Percentiles rank a stretch among this genome's conserved stretches.
These are phyloP conservation scores for Heterochromis multidens DNA, from an alignment of 2,113 vertebrate genomes.

Conservation along the genomic window DNA sequence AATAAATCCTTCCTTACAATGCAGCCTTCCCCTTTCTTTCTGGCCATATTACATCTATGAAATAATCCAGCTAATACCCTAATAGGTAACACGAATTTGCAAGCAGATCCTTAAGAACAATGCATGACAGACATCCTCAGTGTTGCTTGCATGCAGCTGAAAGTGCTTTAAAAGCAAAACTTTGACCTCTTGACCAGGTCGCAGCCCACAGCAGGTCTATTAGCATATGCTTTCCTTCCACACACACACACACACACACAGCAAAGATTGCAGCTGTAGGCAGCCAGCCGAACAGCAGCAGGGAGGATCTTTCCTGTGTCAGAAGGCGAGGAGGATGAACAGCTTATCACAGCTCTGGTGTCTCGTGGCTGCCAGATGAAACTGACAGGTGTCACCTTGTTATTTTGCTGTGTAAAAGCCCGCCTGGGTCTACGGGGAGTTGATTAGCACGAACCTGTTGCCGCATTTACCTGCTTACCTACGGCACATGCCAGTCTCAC, in stretches of 20 bases:
- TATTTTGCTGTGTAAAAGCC: slow-evolving; percentile 30
- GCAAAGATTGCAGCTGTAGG: slow-evolving; percentile 15
- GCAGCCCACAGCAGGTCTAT: background rate
- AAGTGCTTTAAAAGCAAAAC: slow-evolving; percentile 20
- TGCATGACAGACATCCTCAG: background rate
- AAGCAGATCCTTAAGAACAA: background rate
- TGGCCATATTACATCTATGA: background rate
- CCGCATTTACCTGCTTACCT: slow-evolving; percentile 25
- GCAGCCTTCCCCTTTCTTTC: background rate
- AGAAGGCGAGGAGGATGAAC: slow-evolving; percentile 18
- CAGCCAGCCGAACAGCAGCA: background rate
- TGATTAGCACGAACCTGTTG: slow-evolving; percentile 64
- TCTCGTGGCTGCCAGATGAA: slow-evolving; percentile 12
- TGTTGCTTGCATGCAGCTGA: background rate
- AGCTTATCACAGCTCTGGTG: slow-evolving; percentile 19
- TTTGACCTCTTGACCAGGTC: slow-evolving; percentile 34
- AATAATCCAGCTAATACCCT: background rate
- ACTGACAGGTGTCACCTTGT: slow-evolving; percentile 70
- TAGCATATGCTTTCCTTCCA: slow-evolving; percentile 16
- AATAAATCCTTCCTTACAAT: background rate
- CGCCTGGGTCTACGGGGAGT: slow-evolving; percentile 44
- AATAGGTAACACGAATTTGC: background rate
- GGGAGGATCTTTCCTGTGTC: slow-evolving; percentile 12
- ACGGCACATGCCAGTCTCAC: slow-evolving; percentile 31
- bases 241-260: background rate